Evolutionary conservation across 1,140 invertebrate genomes (phyloP).

Genomic region (Papilio dardanus): DNA sequence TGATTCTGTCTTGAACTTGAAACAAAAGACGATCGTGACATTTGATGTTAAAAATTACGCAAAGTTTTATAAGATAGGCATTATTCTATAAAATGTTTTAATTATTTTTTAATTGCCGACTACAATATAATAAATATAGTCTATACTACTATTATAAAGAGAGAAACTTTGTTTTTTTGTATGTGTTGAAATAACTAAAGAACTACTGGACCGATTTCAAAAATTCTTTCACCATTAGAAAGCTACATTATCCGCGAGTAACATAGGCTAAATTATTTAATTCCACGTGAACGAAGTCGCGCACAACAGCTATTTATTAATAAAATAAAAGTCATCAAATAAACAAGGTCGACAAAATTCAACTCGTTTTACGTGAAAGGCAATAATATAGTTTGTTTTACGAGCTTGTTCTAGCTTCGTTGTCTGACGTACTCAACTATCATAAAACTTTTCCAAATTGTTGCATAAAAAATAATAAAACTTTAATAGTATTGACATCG

Average conservation of each 20-base stretch:
- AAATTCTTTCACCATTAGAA: too few species aligned
- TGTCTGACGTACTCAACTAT: background rate
- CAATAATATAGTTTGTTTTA: constrained; percentile 16
- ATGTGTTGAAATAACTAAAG: too few species aligned
- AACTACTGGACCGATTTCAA: too few species aligned
- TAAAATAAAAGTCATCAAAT: background rate
- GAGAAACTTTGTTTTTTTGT: too few species aligned
- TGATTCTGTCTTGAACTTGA: background rate
- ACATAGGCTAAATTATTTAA: too few species aligned
- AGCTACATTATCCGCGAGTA: too few species aligned
- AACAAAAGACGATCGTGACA: background rate
- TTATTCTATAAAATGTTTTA: too few species aligned
- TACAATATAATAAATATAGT: too few species aligned
- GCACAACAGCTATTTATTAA: background rate
- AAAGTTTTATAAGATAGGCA: too few species aligned
- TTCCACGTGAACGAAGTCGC: too few species aligned
- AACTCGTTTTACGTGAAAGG: background rate
- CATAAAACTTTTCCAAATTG: background rate
- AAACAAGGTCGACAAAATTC: constrained; percentile 4
- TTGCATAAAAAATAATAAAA: background rate
- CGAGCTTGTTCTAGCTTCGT: background rate
- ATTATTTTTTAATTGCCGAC: too few species aligned
- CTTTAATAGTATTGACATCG: background rate
- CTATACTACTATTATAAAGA: too few species aligned
- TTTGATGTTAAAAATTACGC: background rate